Percentiles rank a stretch among this genome's conserved stretches.
Evolutionary conservation across 2,113 vertebrate genomes (phyloP).

Genomic region (Actinemys pallida): DNA sequence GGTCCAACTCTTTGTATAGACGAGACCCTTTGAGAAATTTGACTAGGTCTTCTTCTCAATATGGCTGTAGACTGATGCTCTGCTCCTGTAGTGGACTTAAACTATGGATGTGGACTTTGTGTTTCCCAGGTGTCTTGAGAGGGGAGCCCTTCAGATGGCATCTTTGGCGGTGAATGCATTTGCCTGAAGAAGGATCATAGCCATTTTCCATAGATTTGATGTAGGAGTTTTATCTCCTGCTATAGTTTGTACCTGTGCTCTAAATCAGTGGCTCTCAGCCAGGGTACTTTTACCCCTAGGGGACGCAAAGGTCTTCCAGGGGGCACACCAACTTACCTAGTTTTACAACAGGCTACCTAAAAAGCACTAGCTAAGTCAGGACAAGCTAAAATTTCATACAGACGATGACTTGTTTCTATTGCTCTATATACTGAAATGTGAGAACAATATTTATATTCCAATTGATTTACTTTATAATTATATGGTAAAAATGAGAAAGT

Average conservation of each 20-base stretch:
- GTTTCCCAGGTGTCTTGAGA: neutral
- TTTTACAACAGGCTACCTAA: no score
- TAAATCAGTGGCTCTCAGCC: no score
- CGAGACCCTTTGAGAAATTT: neutral
- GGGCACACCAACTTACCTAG: no score
- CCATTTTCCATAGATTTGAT: neutral
- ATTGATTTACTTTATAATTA: no score
- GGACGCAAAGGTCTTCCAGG: no score
- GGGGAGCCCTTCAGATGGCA: neutral
- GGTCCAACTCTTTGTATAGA: neutral
- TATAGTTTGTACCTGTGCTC: neutral
- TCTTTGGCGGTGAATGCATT: neutral
- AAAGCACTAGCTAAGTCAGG: no score
- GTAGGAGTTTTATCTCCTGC: neutral
- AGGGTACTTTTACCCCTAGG: no score
- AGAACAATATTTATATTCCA: no score
- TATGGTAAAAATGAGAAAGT: no score
- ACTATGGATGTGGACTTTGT: neutral
- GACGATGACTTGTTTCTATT: no score
- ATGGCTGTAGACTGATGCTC: neutral
- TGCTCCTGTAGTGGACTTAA: neutral
- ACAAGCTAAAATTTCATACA: no score
- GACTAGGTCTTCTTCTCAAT: neutral
- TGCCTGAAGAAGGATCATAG: neutral
- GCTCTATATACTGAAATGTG: no score